phyloP scores from a whole-genome alignment of 2,888 invertebrate genomes.

The Dichetophora obliterata region DNA sequence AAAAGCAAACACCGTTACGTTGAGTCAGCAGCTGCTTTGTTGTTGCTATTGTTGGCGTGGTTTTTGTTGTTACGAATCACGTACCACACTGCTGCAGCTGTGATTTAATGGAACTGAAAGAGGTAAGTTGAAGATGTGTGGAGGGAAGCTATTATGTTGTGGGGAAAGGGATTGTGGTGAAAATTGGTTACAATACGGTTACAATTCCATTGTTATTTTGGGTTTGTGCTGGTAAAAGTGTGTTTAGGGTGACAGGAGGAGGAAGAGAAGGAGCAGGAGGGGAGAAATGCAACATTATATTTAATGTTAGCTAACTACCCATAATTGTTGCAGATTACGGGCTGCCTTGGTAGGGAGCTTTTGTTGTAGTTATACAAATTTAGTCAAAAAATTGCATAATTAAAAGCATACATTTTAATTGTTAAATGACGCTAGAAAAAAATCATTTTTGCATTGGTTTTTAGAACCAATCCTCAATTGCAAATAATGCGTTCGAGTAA shows the following conservation, averaged over 20 bases:
- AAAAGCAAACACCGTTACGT: constrained; percentile 21
- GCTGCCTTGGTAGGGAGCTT: not conserved
- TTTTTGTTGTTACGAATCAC: not conserved
- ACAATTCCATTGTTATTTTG: not conserved
- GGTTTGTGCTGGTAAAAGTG: not conserved
- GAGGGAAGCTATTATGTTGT: not conserved
- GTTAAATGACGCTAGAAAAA: too few species aligned
- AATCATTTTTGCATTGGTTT: too few species aligned
- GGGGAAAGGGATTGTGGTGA: not conserved
- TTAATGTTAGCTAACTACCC: not conserved
- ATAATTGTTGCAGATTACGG: not conserved
- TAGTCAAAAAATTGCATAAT: too few species aligned
- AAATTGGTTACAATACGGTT: not conserved
- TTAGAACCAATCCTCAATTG: too few species aligned
- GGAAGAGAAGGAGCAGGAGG: not conserved
- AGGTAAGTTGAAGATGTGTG: constrained; percentile 23
- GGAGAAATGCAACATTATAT: too few species aligned
- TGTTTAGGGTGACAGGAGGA: not conserved
- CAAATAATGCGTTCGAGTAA: too few species aligned
- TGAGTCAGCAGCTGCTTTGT: constrained; percentile 23
- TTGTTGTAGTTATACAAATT: too few species aligned
- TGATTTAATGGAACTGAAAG: constrained; percentile 58
- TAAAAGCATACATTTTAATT: too few species aligned
- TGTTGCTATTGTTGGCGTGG: not conserved
- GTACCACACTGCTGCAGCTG: constrained; percentile 54